Percentiles rank a stretch among this genome's conserved stretches.
phyloP scores from a whole-genome alignment of 2,797 vertebrate genomes.

The Neoniphon sammara region DNA sequence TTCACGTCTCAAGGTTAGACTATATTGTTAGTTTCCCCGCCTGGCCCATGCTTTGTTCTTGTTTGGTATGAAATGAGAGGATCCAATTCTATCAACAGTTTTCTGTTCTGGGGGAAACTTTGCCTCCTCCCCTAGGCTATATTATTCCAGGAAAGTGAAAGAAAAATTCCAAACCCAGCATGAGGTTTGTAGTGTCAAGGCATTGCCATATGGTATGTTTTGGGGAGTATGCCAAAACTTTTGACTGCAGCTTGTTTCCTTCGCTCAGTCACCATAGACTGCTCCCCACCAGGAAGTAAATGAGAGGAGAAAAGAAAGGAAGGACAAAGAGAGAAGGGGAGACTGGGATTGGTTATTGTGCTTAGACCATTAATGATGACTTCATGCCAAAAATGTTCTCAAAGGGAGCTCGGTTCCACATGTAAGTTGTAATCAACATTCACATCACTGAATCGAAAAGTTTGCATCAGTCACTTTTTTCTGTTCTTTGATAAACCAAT shows the following conservation, averaged over 20 bases:
- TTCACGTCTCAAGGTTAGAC: slow-evolving; percentile 80
- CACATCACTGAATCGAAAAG: slow-evolving; percentile 38
- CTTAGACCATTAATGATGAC: slow-evolving; percentile 46
- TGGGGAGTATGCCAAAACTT: slow-evolving; percentile 60
- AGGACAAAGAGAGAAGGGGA: background rate
- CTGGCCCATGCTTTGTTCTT: slow-evolving; percentile 70
- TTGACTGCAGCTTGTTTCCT: slow-evolving; percentile 49
- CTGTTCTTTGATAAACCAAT: slow-evolving; percentile 29
- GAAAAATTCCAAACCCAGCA: slow-evolving; percentile 57
- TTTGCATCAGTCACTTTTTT: slow-evolving; percentile 55
- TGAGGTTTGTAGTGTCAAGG: slow-evolving; percentile 60
- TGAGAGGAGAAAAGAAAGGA: slow-evolving; percentile 13
- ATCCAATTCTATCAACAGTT: slow-evolving; percentile 67
- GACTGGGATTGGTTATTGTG: slow-evolving; percentile 38
- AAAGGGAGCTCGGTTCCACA: slow-evolving; percentile 42
- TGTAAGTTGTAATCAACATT: slow-evolving; percentile 52
- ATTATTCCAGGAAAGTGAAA: slow-evolving; percentile 64
- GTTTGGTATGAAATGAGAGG: slow-evolving; percentile 75
- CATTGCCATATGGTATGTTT: slow-evolving; percentile 60
- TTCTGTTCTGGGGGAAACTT: slow-evolving; percentile 65
- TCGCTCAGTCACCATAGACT: slow-evolving; percentile 44
- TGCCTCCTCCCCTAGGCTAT: slow-evolving; percentile 52
- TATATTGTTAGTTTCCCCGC: slow-evolving; percentile 68
- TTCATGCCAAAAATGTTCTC: slow-evolving; percentile 42
- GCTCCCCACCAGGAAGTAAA: slow-evolving; percentile 45